phyloP scores from a whole-genome alignment of 2,888 invertebrate genomes.

The Watsonalla cultraria region DNA sequence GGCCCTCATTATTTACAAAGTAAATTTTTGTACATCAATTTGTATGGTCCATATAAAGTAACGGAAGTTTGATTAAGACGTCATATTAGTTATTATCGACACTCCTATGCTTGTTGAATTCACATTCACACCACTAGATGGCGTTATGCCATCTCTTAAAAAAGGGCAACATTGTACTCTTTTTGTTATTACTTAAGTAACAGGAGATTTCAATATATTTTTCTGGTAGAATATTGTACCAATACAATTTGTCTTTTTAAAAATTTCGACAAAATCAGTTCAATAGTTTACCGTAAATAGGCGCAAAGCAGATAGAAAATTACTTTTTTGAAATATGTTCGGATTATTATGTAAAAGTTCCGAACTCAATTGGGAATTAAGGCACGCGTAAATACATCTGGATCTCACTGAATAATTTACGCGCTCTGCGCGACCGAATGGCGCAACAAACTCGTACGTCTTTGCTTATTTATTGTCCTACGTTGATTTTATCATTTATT shows the following conservation, averaged over 20 bases:
- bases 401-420: conserved; percentile 25
- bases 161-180: no score
- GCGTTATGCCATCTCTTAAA: no score
- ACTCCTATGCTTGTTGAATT: not conserved
- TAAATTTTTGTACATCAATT: conserved; percentile 11
- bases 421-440: conserved; percentile 12
- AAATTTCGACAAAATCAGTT: no score
- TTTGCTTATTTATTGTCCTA: not conserved
- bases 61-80: conserved; percentile 7
- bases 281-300: no score
- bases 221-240: no score
- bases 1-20: conserved; percentile 20
- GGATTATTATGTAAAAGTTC: conserved; percentile 9
- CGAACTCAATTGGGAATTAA: conserved; percentile 9
- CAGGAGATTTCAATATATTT: no score
- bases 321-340: not conserved
- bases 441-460: conserved; percentile 10
- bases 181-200: not conserved
- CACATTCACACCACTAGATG: no score
- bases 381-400: conserved; percentile 14
- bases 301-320: not conserved
- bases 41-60: conserved; percentile 14
- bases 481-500: no score
- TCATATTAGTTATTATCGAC: not conserved
- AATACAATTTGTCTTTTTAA: no score